Conservation (phyloP, 2,113 vertebrate species). For the Todiramphus chloris region DNA sequence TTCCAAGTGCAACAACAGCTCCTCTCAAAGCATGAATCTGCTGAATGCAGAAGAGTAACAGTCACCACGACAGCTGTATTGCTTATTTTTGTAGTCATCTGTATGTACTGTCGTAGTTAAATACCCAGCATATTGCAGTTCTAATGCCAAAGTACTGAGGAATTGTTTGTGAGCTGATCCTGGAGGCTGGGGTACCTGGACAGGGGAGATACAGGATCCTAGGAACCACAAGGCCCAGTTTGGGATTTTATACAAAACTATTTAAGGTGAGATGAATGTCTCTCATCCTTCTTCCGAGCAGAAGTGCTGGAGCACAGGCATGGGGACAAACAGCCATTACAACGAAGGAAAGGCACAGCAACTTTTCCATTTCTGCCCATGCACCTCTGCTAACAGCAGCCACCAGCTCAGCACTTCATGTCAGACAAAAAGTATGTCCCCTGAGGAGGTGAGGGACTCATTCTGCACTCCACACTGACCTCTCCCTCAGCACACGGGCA, state of each 20-base stretch:
- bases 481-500: not conserved
- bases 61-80: not conserved
- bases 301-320: not conserved
- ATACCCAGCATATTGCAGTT: not conserved
- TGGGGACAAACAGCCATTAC: not conserved
- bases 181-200: not conserved
- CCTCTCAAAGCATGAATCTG: not conserved
- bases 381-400: not conserved
- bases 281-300: not conserved
- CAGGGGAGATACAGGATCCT: not conserved
- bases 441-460: not conserved
- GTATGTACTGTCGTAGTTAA: not conserved
- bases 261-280: not conserved
- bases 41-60: not conserved
- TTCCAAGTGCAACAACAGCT: not conserved
- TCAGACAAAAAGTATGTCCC: not conserved
- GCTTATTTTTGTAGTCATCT: not conserved
- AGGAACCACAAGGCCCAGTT: no score
- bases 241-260: not conserved
- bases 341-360: not conserved
- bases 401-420: not conserved
- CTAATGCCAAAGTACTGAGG: not conserved
- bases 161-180: not conserved
- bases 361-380: not conserved
- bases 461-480: not conserved